Conservation (phyloP, 2,888 invertebrate species). For the Phorcus lineatus region DNA sequence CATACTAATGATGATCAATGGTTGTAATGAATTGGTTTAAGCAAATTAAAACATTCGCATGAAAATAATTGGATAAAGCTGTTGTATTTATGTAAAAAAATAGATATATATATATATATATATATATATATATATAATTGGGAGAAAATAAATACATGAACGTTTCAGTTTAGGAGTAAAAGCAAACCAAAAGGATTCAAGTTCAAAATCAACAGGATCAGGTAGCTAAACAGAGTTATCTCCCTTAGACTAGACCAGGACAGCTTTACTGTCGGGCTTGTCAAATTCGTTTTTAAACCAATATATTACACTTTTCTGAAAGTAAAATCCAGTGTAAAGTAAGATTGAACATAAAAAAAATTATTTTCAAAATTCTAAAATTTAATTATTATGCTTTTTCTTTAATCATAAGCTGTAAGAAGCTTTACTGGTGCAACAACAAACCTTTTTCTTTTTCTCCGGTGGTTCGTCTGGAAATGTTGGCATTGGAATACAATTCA, state of each 20-base stretch:
- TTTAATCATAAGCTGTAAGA: neutral
- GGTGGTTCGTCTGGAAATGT: conserved; percentile 50
- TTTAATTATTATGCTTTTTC: too few relatives aligned
- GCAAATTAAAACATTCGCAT: conserved; percentile 17
- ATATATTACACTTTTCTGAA: neutral
- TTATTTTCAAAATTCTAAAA: neutral
- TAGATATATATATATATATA: too few relatives aligned
- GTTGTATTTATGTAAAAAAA: too few relatives aligned
- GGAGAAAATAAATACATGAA: too few relatives aligned
- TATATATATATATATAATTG: too few relatives aligned
- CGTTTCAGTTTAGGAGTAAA: too few relatives aligned
- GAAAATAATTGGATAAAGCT: neutral
- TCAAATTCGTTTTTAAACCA: neutral
- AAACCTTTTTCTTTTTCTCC: conserved; percentile 66
- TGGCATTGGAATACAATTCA: conserved; percentile 29
- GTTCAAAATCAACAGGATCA: too few relatives aligned
- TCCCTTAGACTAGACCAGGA: too few relatives aligned
- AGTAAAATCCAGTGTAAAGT: neutral
- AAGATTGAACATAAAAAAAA: neutral
- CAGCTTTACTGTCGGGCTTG: too few relatives aligned
- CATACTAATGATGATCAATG: neutral
- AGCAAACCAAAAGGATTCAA: too few relatives aligned
- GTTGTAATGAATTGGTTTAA: neutral
- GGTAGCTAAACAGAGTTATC: too few relatives aligned
- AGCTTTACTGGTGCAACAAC: neutral